Conservation (phyloP, 2,888 invertebrate genomes). For the Tenthredo distinguenda region DNA sequence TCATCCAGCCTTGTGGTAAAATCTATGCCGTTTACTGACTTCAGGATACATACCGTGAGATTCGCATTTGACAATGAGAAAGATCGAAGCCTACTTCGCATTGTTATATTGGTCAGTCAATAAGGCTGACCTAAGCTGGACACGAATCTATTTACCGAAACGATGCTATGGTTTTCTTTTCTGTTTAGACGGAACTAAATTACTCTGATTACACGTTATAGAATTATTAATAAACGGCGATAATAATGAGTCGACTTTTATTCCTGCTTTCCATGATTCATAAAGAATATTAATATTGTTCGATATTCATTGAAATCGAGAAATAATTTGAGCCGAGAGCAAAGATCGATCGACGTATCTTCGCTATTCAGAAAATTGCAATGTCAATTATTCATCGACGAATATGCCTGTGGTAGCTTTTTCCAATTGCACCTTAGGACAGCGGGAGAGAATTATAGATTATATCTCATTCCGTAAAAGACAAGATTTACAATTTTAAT, state of each 20-base stretch:
- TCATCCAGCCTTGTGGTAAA: slow-evolving; percentile 44
- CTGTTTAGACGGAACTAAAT: not conserved
- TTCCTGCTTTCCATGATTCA: not conserved
- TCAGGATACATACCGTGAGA: slow-evolving; percentile 40
- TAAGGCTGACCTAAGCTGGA: slow-evolving; percentile 13
- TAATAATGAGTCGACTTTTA: not conserved
- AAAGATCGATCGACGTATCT: not conserved
- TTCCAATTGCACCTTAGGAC: not conserved
- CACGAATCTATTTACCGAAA: not conserved
- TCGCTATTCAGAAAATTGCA: not conserved
- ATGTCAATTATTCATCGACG: not conserved
- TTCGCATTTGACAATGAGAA: slow-evolving; percentile 7
- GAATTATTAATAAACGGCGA: not conserved
- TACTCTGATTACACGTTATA: not conserved
- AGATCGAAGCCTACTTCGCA: slow-evolving; percentile 28
- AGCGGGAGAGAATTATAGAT: not conserved
- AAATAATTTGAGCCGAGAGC: not conserved
- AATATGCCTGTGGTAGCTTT: not conserved
- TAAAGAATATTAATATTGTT: not conserved
- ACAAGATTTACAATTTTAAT: not conserved
- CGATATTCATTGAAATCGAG: not conserved
- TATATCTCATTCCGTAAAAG: not conserved
- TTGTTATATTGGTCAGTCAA: slow-evolving; percentile 13
- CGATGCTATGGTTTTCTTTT: not conserved
- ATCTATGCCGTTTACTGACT: slow-evolving; percentile 39